These are phyloP conservation scores for Planococcus citri DNA, from an alignment of 1,140 invertebrate genomes.

Conservation along the genomic window DNA sequence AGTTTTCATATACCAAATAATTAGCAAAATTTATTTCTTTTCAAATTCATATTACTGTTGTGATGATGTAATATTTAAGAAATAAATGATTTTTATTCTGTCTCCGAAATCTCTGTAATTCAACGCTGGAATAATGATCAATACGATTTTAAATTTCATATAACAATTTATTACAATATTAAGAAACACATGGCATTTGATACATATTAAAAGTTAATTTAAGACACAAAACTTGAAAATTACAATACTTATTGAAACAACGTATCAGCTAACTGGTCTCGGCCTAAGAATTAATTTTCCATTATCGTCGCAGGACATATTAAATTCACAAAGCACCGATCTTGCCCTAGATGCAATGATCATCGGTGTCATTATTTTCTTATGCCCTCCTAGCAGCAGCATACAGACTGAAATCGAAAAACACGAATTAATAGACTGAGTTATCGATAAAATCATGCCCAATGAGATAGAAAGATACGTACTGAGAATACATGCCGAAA, in stretches of 20 bases:
- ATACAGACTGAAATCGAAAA: conserved; percentile 57
- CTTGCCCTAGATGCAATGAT: conserved; percentile 86
- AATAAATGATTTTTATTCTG: neutral
- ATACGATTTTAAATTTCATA: too few species aligned
- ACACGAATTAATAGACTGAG: neutral
- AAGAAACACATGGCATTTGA: too few species aligned
- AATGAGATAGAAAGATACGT: conserved; percentile 25
- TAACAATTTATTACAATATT: too few species aligned
- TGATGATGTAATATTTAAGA: neutral
- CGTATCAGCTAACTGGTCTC: conserved; percentile 36
- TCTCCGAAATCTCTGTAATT: too few species aligned
- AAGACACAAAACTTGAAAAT: too few species aligned
- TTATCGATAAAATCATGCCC: neutral
- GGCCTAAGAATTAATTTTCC: conserved; percentile 82
- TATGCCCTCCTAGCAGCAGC: conserved; percentile 84
- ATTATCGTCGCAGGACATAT: conserved; percentile 96
- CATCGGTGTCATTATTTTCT: conserved; percentile 86
- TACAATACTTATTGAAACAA: too few species aligned
- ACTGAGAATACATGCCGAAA: conserved; percentile 73
- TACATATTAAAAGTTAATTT: too few species aligned
- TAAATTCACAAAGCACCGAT: conserved; percentile 82
- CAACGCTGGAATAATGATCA: too few species aligned
- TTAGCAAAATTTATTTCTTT: neutral
- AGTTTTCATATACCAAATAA: neutral
- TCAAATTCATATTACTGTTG: neutral